Percentiles rank a stretch among this genome's conserved stretches.
These are phyloP conservation scores for Myioborus miniatus DNA, from an alignment of 2,797 vertebrate genomes.

Conservation along the genomic window DNA sequence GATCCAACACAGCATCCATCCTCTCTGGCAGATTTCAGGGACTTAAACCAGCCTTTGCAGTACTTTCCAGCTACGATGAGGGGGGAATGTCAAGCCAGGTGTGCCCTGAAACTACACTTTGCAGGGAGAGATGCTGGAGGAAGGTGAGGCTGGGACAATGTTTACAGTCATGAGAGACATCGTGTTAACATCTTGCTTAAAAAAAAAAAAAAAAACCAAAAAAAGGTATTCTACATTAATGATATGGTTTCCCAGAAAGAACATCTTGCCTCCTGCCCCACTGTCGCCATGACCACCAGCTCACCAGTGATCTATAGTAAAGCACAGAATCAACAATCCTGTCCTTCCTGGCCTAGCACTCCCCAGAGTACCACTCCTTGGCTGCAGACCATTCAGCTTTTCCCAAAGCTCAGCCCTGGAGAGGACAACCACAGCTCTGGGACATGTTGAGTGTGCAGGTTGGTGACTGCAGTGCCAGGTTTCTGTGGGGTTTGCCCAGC, in stretches of 20 bases:
- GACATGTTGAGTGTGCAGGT: rapidly evolving
- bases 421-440: rapidly evolving
- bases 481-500: not conserved
- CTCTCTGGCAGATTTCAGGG: not conserved
- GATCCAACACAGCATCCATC: not conserved
- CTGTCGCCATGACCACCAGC: constrained; percentile 52
- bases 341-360: not conserved
- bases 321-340: not conserved
- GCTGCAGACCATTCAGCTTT: not conserved
- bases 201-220: not conserved
- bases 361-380: not conserved
- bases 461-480: rapidly evolving
- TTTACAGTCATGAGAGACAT: not conserved
- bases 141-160: not conserved
- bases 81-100: not conserved
- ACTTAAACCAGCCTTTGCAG: not conserved
- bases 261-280: constrained; percentile 12
- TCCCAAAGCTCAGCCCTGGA: not conserved
- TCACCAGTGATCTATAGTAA: not conserved
- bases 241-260: not conserved
- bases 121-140: not conserved
- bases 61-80: not conserved
- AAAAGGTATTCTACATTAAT: not conserved
- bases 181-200: not conserved
- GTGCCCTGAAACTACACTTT: not conserved